Evolutionary conservation across 2,113 vertebrate genomes (phyloP), one percentile per base, ranked within the genome.

Genomic region (Ciconia stormi): DNA sequence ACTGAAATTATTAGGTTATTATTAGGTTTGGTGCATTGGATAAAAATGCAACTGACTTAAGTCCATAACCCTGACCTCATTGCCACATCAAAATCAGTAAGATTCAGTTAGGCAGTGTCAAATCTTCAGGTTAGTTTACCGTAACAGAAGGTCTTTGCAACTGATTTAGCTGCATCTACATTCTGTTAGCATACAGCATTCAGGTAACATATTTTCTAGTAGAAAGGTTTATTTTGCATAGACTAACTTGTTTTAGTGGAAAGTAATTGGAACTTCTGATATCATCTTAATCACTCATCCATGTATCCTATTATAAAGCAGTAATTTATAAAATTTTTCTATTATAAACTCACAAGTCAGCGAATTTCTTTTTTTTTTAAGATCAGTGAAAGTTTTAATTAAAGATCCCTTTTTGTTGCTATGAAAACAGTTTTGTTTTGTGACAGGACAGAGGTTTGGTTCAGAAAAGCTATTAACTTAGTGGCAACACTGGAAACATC

Each of bases 241-340:
- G 90, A 52, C 42, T 59, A 72, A 80, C 22, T 74, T 90, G 34
- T 62, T 86, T 79, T 62, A 46, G 55, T 62, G n/a, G 38, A 78
- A 96, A 80, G n/a, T 92, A 96, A 96, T 76, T 92, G 79, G 92
- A 94, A 95, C 22, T 72, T 81, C 74, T 92, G 95, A 93, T 61
- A 59, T 61, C 79, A 70, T 87, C 76, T 62, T 74, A 79, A 58
- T 74, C 50, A 82, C 56, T 84, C 67, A 92, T 93, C 73, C 79
- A 34, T 50, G 23, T n/a, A 85, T 65, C 79, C 30, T 73, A 70
- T 82, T 90, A 92, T 56, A 82, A 91, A 92, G 47, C 13, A 86
- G 12, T 46, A 83, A 81, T 78, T 70, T 72, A 89, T 49, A 81
- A 56, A 55, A 83, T 93, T 58, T 70, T 67, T 3, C 50, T 71